These are phyloP conservation scores for Pseudachorutes palmiensis DNA, from an alignment of 1,140 invertebrate species.

Conservation along the genomic window DNA sequence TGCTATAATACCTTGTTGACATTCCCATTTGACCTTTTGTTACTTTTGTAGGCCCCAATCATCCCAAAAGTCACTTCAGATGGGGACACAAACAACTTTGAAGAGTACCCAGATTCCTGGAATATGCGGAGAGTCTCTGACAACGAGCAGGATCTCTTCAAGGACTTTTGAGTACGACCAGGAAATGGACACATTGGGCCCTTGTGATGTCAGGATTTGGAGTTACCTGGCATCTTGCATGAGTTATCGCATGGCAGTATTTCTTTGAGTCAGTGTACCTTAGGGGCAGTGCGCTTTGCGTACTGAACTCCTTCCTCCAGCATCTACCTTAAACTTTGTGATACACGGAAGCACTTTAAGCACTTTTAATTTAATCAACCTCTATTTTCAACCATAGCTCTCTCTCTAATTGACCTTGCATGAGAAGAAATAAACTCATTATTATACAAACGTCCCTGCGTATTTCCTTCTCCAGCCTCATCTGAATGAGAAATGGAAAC, in stretches of 20 bases:
- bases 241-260: neutral
- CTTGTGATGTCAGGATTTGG: neutral
- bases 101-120: conserved; percentile 89
- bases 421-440: too few species aligned
- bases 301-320: neutral
- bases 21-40: conserved; percentile 11
- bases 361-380: neutral
- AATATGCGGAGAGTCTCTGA: conserved; percentile 62
- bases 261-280: neutral
- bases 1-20: neutral
- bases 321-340: neutral
- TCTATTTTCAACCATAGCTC: too few species aligned
- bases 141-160: conserved; percentile 72
- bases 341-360: neutral
- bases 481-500: too few species aligned
- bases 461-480: too few species aligned
- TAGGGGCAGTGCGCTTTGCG: too few species aligned
- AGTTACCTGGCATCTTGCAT: neutral
- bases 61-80: conserved; percentile 81
- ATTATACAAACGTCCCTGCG: too few species aligned
- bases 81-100: conserved; percentile 90
- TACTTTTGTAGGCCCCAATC: conserved; percentile 69
- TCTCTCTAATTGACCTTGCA: too few species aligned
- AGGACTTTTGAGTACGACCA: conserved; percentile 63
- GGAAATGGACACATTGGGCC: neutral